A percentile compares a stretch with the other conserved stretches of the same genome.
phyloP scores from a whole-genome alignment of 2,113 vertebrate species.

The Alethe castanea region DNA sequence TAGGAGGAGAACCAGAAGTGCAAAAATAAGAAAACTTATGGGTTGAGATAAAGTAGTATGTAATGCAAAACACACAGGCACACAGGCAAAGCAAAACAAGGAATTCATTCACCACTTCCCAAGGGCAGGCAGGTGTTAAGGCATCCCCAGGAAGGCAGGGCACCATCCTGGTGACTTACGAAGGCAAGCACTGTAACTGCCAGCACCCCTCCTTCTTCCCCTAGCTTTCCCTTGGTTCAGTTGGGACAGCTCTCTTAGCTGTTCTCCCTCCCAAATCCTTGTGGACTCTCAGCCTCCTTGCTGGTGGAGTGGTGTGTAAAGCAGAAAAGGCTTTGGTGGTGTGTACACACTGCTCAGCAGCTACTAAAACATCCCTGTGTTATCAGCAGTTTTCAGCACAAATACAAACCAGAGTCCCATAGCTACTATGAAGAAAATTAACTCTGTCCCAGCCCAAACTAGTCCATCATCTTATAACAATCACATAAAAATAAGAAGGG shows the following conservation, averaged over 20 bases:
- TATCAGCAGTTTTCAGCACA: not conserved
- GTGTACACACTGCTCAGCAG: not conserved
- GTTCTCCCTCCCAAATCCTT: not conserved
- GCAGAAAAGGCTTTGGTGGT: not conserved
- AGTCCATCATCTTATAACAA: not conserved
- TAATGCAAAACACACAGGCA: not conserved
- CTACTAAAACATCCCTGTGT: fast-evolving
- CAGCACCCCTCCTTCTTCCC: fast-evolving
- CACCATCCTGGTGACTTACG: not conserved
- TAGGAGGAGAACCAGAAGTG: not conserved
- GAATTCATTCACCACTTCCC: not conserved
- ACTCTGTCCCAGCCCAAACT: not conserved
- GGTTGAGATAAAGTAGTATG: not conserved
- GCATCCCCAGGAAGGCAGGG: not conserved
- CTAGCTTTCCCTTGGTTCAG: not conserved
- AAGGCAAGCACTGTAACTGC: not conserved
- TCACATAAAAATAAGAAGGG: not conserved
- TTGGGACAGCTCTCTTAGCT: not conserved
- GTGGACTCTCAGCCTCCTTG: fast-evolving
- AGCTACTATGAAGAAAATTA: not conserved
- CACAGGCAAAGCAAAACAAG: not conserved
- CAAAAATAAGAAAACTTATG: not conserved
- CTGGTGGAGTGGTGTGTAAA: not conserved
- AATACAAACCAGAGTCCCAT: not conserved
- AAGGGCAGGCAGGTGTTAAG: not conserved